Conservation (phyloP, 2,888 invertebrate genomes). For the Stenurella melanura region DNA sequence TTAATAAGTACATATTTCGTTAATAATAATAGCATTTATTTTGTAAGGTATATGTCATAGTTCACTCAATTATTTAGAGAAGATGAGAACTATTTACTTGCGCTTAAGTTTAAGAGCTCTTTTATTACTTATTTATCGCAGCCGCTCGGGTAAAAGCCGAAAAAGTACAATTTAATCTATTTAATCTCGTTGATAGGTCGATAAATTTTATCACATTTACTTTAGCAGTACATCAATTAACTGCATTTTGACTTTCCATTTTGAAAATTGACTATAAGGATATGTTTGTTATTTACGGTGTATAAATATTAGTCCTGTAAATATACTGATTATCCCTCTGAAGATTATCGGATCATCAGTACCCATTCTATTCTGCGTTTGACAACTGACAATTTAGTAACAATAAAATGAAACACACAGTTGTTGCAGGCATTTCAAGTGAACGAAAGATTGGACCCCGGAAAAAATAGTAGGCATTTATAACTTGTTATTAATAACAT, state of each 20-base stretch:
- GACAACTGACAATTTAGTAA: too few species aligned
- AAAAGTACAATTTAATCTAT: conserved; percentile 16
- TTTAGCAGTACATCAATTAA: background rate
- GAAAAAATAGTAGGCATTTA: too few species aligned
- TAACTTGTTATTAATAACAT: too few species aligned
- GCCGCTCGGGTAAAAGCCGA: background rate
- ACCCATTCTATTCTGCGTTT: too few species aligned
- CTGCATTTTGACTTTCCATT: background rate
- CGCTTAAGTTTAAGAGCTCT: conserved; percentile 2
- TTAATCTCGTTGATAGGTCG: conserved; percentile 7
- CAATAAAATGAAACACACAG: too few species aligned
- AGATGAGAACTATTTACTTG: conserved; percentile 8
- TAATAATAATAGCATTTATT: too few species aligned
- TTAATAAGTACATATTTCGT: too few species aligned
- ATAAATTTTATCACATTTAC: conserved; percentile 18
- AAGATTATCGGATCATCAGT: too few species aligned
- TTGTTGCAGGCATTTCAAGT: too few species aligned
- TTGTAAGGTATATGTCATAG: background rate
- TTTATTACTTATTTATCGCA: conserved; percentile 5
- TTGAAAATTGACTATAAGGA: background rate
- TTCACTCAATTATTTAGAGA: background rate
- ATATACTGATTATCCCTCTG: background rate
- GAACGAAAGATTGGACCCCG: too few species aligned
- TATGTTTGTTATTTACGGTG: background rate
- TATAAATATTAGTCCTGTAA: background rate